Evolutionary conservation across 2,888 invertebrate species (phyloP).

Genomic region (Germaria angustata): DNA sequence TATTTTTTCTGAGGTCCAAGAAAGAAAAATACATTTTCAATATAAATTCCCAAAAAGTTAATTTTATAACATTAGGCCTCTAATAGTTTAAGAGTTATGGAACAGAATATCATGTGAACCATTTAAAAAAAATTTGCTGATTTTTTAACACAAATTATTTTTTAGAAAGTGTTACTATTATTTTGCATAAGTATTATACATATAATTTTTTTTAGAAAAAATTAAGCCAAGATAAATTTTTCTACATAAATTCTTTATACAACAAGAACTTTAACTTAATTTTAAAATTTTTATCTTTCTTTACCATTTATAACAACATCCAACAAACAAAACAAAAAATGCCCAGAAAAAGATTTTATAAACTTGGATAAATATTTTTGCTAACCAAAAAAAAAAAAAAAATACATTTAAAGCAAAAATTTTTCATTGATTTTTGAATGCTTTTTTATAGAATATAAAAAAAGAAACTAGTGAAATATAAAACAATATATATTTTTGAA

Average conservation of each 20-base stretch:
- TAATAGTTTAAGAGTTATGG: too few species aligned
- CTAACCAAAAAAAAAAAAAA: neutral
- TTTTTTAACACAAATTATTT: neutral
- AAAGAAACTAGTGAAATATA: neutral
- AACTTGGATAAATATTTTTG: constrained; percentile 35
- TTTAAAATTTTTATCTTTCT: constrained; percentile 33
- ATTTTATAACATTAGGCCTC: too few species aligned
- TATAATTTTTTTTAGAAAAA: neutral
- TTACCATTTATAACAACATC: neutral
- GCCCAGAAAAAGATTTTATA: neutral
- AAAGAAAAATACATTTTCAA: too few species aligned
- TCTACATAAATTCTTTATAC: too few species aligned
- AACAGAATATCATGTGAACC: too few species aligned
- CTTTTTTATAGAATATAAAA: constrained; percentile 19
- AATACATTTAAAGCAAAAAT: neutral
- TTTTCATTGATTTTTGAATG: constrained; percentile 47
- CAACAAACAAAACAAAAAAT: neutral
- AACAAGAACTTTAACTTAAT: constrained; percentile 15
- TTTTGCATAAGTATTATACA: constrained; percentile 31
- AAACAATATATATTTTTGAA: constrained; percentile 28
- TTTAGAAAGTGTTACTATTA: neutral
- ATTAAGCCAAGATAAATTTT: neutral
- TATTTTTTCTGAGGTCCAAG: too few species aligned
- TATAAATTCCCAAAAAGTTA: too few species aligned
- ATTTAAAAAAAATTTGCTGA: constrained; percentile 7